These are phyloP conservation scores for Sinella curviseta DNA, from an alignment of 1,140 invertebrate genomes.

Conservation along the genomic window DNA sequence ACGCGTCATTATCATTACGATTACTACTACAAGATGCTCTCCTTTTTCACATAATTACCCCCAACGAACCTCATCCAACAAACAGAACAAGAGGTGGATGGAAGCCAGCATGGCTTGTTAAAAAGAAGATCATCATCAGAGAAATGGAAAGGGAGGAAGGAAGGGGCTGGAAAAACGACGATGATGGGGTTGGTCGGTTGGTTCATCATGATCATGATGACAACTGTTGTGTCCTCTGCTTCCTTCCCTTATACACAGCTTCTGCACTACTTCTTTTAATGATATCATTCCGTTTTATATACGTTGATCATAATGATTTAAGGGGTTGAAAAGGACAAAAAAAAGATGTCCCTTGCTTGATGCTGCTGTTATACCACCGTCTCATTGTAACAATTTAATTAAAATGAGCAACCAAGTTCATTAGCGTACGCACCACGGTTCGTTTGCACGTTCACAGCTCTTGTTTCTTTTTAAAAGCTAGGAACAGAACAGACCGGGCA, in stretches of 20 bases:
- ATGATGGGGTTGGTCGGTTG: no score
- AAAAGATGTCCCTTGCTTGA: no score
- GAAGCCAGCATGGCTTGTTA: neutral
- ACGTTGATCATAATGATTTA: neutral
- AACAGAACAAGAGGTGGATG: neutral
- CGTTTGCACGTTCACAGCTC: constrained; percentile 18
- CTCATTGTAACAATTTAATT: constrained; percentile 26
- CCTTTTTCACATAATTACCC: constrained; percentile 9
- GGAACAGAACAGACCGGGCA: neutral
- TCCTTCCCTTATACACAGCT: no score
- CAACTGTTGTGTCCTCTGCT: neutral
- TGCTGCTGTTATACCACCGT: neutral
- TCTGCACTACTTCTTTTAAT: no score
- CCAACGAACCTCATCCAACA: neutral
- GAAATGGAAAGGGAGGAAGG: neutral
- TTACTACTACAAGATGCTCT: neutral
- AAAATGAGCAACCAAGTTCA: constrained; percentile 20
- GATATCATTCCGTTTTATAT: no score
- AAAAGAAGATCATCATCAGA: no score
- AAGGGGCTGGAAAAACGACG: neutral
- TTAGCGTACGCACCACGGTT: constrained; percentile 17
- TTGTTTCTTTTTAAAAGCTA: neutral
- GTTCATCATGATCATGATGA: no score
- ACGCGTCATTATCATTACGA: no score
- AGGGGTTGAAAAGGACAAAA: neutral